These are phyloP conservation scores for Strix uralensis DNA, from an alignment of 2,113 vertebrate species.

Conservation along the genomic window DNA sequence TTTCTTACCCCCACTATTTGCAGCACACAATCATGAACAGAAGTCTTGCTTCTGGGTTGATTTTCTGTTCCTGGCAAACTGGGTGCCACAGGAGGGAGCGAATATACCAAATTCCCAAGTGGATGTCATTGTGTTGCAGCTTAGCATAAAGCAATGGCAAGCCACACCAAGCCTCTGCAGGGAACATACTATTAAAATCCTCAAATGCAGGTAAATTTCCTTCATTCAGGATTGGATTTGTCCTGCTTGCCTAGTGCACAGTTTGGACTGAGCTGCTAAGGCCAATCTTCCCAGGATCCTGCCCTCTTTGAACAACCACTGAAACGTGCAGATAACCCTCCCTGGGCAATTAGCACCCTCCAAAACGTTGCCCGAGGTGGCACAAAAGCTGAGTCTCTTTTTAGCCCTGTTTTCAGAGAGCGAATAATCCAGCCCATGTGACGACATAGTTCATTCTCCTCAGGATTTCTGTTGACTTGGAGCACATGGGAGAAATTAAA, in stretches of 20 bases:
- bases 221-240: not conserved
- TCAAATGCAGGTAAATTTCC: not conserved
- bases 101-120: not conserved
- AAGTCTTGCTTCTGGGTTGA: not conserved
- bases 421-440: not conserved
- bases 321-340: not conserved
- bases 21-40: not conserved
- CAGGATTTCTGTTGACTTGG: not conserved
- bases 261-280: not conserved
- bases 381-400: not conserved
- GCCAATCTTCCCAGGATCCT: not conserved
- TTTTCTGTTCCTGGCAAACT: not conserved
- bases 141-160: not conserved
- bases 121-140: not conserved
- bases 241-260: not conserved
- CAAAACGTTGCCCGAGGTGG: not conserved
- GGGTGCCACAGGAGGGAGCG: fast-evolving
- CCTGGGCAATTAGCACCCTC: not conserved
- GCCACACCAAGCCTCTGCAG: not conserved
- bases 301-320: not conserved
- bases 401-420: not conserved
- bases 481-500: not conserved
- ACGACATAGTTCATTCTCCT: not conserved
- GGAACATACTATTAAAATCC: not conserved
- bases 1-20: not conserved